Evolutionary conservation across 1,140 invertebrate genomes (phyloP), one percentile per base, ranked within the genome.

Genomic region (Scaptomyza hsui): DNA sequence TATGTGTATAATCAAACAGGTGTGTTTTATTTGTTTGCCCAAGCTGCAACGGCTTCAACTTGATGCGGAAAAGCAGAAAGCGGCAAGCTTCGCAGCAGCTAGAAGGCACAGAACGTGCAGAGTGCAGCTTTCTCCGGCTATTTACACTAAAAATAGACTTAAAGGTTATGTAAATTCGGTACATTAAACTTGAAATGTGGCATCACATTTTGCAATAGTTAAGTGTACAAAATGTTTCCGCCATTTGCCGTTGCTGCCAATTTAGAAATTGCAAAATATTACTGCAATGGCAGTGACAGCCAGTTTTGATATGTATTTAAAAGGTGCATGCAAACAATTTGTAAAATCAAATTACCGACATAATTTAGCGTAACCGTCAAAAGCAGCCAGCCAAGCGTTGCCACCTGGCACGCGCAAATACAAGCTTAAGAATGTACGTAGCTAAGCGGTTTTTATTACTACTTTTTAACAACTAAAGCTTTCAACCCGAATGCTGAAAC

Each of bases 281-380:
- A 12, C 29, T 68, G 41, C 19, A 37, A 37, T 37, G 5, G 4
- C 12, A 45, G 59, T 55, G 15, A 42, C 61, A 24, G 45, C 51
- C 7, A 29, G 26, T 47, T 42, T 18, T 57, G 59, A 48, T 64
- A 19, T 41, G 52, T 26, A 72, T 64, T 81, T 65, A 70, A 71
- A 62, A 88, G 88, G 63, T 78, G 82, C 75, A 81, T 53, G 67
- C 83, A 63, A 75, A 81, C 78, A 78, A 88, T 82, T 88, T 88
- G 82, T 86, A 41, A 89, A 88, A 82, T 88, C 67, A 82, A 88
- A 89, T 89, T 89, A 78, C 68, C 32, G 41, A 72, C 68, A 81
- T 83, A 75, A 89, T 70, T 75, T 62, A 86, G 53, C 80, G 82
- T 69, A 78, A 73, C 53, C 72, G 75, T 69, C 57, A 76, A 72